These are phyloP conservation scores for Sesamia nonagrioides DNA, from an alignment of 1,140 invertebrate species.

Conservation along the genomic window DNA sequence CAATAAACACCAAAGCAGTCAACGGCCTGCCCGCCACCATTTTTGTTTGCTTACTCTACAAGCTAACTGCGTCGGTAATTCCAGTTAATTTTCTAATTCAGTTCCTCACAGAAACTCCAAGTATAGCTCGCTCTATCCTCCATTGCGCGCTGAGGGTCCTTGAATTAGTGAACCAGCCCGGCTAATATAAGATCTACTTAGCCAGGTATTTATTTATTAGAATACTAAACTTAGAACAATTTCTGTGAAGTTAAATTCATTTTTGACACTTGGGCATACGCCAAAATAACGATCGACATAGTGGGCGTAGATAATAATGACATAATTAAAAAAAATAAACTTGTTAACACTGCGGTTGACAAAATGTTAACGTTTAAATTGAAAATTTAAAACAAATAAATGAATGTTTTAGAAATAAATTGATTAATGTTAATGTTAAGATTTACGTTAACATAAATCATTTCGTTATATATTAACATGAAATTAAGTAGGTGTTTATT, in stretches of 20 bases:
- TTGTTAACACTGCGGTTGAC: background rate
- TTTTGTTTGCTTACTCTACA: no score
- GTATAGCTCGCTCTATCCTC: no score
- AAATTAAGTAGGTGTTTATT: slow-evolving; percentile 27
- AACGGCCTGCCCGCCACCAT: no score
- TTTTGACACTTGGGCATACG: slow-evolving; percentile 5
- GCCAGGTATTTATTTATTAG: no score
- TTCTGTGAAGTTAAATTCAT: background rate
- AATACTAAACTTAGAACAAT: background rate
- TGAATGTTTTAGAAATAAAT: background rate
- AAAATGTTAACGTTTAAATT: background rate
- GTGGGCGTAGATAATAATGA: slow-evolving; percentile 4
- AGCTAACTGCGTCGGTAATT: no score
- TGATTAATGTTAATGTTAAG: background rate
- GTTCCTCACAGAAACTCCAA: no score
- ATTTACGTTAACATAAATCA: slow-evolving; percentile 11
- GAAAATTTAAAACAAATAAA: slow-evolving; percentile 16
- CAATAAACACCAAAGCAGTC: no score
- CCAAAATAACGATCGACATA: slow-evolving; percentile 15
- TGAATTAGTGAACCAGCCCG: no score
- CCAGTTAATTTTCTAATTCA: no score
- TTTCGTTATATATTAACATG: slow-evolving; percentile 22
- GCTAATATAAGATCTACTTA: no score
- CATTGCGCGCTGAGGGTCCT: no score
- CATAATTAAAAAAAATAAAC: background rate